These are phyloP conservation scores for Lucilia sericata DNA, from an alignment of 1,140 invertebrate species.

Conservation along the genomic window DNA sequence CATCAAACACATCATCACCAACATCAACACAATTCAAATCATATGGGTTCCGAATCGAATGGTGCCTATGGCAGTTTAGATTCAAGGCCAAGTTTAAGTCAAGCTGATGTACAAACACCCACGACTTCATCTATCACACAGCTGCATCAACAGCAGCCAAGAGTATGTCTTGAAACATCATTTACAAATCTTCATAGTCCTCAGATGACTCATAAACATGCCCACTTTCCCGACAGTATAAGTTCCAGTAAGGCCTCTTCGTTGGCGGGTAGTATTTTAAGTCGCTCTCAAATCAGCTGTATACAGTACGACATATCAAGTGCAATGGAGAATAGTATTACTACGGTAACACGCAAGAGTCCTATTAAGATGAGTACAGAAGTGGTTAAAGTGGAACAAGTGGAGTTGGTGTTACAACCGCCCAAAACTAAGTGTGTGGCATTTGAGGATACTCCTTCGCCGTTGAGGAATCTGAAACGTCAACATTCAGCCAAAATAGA, in stretches of 20 bases:
- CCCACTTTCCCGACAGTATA: constrained; percentile 49
- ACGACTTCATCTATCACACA: constrained; percentile 61
- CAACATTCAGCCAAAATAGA: constrained; percentile 48
- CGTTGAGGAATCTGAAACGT: constrained; percentile 47
- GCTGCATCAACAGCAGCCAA: constrained; percentile 70
- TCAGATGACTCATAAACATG: constrained; percentile 48
- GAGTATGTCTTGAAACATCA: constrained; percentile 80
- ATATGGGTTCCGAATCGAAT: constrained; percentile 36
- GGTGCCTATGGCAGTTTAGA: not conserved
- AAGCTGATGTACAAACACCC: constrained; percentile 61
- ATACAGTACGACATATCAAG: constrained; percentile 62
- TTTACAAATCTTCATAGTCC: constrained; percentile 77
- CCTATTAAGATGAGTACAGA: constrained; percentile 56
- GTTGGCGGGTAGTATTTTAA: constrained; percentile 67
- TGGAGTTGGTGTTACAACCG: constrained; percentile 47
- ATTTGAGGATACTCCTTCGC: constrained; percentile 2
- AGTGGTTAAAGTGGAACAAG: constrained; percentile 50
- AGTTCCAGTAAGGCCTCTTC: constrained; percentile 67
- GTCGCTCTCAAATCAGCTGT: constrained; percentile 61
- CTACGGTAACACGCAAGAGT: constrained; percentile 59
- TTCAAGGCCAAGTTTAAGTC: constrained; percentile 46
- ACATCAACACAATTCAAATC: constrained; percentile 44
- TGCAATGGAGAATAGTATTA: constrained; percentile 59
- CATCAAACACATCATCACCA: constrained; percentile 49
- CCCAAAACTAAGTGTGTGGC: constrained; percentile 49